Percentiles rank a stretch among this genome's conserved stretches.
Evolutionary conservation across 2,888 invertebrate genomes (phyloP).

Genomic region (Nemoura dubitans): DNA sequence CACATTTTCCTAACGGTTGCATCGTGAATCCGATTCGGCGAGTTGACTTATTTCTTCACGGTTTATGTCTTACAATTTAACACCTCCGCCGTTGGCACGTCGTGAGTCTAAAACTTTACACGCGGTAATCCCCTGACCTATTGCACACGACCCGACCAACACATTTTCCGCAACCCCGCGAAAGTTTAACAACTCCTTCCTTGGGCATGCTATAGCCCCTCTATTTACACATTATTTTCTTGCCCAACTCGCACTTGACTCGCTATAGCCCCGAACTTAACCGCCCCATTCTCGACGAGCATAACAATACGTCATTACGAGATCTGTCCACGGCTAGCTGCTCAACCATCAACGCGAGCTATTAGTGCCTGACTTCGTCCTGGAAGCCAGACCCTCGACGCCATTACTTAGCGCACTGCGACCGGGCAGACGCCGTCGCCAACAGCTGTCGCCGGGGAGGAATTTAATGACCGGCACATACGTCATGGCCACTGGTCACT

Average conservation of each 20-base stretch:
- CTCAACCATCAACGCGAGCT: background rate
- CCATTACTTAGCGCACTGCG: constrained; percentile 9
- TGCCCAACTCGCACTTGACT: background rate
- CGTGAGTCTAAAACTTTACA: background rate
- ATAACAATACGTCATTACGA: background rate
- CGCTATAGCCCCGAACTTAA: background rate
- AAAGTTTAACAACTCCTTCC: background rate
- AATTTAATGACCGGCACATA: constrained; percentile 26
- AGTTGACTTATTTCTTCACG: background rate
- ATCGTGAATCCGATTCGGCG: background rate
- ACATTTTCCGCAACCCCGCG: background rate
- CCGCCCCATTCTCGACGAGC: background rate
- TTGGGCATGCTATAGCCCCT: background rate
- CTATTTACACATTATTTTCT: background rate
- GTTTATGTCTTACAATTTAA: background rate
- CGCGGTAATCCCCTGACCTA: too few relatives aligned
- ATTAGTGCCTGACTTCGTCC: background rate
- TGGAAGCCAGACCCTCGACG: background rate
- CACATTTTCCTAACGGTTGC: background rate
- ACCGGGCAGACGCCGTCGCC: background rate
- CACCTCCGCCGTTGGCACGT: background rate
- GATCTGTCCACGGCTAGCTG: background rate
- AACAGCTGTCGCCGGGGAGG: background rate
- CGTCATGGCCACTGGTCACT: constrained; percentile 32
- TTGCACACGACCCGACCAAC: background rate